A percentile compares a stretch with the other conserved stretches of the same genome.
These are phyloP conservation scores for Resseliella maxima DNA, from an alignment of 2,888 invertebrate genomes.

Conservation along the genomic window DNA sequence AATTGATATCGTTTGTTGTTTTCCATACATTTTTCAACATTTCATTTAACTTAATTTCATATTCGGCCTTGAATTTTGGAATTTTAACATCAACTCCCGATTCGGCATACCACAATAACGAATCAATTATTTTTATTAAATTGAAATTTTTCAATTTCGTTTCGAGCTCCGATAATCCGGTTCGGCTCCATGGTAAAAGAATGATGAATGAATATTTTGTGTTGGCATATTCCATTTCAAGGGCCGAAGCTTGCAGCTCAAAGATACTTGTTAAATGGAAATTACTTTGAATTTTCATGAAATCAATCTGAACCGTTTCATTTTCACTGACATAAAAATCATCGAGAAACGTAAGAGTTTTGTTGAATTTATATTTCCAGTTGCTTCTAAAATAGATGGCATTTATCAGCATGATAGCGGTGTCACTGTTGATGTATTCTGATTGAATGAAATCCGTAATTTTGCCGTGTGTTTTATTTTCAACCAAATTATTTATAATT, in stretches of 20 bases:
- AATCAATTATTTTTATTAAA: constrained; percentile 68
- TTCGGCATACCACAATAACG: constrained; percentile 66
- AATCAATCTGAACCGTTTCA: constrained; percentile 73
- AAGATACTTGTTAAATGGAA: constrained; percentile 66
- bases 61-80: constrained; percentile 86
- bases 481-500: constrained; percentile 84
- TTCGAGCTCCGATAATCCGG: constrained; percentile 75
- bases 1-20: neutral
- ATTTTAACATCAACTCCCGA: constrained; percentile 75
- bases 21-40: constrained; percentile 75
- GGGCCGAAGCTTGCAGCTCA: constrained; percentile 69
- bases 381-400: constrained; percentile 88
- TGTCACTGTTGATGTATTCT: constrained; percentile 70
- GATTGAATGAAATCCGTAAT: constrained; percentile 80
- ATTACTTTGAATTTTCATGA: constrained; percentile 70
- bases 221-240: constrained; percentile 79
- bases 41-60: constrained; percentile 74
- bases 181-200: constrained; percentile 76
- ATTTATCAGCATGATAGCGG: constrained; percentile 81
- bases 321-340: constrained; percentile 74
- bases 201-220: constrained; percentile 79
- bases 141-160: constrained; percentile 70
- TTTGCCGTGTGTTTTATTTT: constrained; percentile 81
- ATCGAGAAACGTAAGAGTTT: constrained; percentile 70
- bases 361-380: constrained; percentile 78